Evolutionary conservation across 2,888 invertebrate species (phyloP).

Genomic region (Phania funesta): DNA sequence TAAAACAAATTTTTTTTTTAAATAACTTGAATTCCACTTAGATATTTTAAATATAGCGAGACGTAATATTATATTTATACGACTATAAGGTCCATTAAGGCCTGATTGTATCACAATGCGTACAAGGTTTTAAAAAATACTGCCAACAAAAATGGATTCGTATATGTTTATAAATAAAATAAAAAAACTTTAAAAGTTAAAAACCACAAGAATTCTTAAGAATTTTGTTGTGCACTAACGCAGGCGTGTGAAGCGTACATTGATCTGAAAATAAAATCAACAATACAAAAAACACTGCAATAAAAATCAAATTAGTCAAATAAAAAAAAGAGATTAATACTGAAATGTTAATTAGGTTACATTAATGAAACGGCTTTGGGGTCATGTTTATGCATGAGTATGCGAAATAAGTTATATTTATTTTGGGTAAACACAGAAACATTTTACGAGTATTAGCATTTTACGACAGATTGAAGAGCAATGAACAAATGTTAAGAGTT

Average conservation of each 20-base stretch:
- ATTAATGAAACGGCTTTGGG: slow-evolving; percentile 1
- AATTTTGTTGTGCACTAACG: background rate
- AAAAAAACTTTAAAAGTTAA: background rate
- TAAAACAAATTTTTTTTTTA: no score
- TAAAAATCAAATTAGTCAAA: slow-evolving; percentile 38
- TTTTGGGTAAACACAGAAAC: slow-evolving; percentile 3
- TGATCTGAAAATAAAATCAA: slow-evolving; percentile 16
- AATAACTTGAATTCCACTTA: no score
- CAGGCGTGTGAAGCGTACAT: slow-evolving; percentile 1
- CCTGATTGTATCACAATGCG: background rate
- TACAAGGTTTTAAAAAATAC: background rate
- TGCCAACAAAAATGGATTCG: background rate
- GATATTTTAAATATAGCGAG: no score
- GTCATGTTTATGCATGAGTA: slow-evolving; percentile 57
- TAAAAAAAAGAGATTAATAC: background rate
- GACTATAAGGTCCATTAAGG: background rate
- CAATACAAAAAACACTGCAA: slow-evolving; percentile 8
- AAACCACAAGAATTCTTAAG: slow-evolving; percentile 13
- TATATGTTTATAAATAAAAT: slow-evolving; percentile 21
- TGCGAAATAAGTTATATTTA: slow-evolving; percentile 44
- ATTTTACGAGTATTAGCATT: slow-evolving; percentile 44
- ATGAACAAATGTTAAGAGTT: slow-evolving; percentile 6
- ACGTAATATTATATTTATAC: no score
- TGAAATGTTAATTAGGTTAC: slow-evolving; percentile 45
- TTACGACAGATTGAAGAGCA: slow-evolving; percentile 43